These are phyloP conservation scores for Sylvietta virens DNA, from an alignment of 2,113 vertebrate genomes.

Conservation along the genomic window DNA sequence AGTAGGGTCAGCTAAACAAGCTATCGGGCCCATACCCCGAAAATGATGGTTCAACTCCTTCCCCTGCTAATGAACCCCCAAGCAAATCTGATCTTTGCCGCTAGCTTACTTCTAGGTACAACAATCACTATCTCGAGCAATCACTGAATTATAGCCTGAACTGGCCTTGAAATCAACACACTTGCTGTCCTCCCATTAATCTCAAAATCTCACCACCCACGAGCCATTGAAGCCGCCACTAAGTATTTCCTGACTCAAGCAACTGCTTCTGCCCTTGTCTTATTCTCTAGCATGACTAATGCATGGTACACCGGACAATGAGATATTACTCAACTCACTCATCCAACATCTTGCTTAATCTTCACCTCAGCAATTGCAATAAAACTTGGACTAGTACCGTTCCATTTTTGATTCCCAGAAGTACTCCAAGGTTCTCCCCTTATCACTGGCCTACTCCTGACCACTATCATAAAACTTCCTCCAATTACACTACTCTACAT, in stretches of 20 bases:
- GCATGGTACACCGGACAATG: accelerated
- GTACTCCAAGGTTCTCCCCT: accelerated
- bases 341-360: accelerated
- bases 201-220: background rate
- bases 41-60: background rate
- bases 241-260: background rate
- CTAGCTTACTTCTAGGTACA: accelerated
- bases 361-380: accelerated
- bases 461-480: accelerated
- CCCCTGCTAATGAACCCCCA: background rate
- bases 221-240: accelerated
- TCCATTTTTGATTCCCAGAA: background rate
- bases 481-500: accelerated
- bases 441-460: accelerated
- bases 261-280: accelerated
- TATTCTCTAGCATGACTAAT: accelerated
- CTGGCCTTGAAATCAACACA: accelerated
- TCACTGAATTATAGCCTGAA: background rate
- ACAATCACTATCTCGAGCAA: background rate
- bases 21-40: background rate
- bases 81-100: background rate
- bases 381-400: accelerated
- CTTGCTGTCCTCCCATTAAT: accelerated
- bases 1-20: slow-evolving; percentile 23
- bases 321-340: accelerated